These are phyloP conservation scores for Drosophila maculinotata DNA, from an alignment of 2,888 invertebrate genomes.

Conservation along the genomic window DNA sequence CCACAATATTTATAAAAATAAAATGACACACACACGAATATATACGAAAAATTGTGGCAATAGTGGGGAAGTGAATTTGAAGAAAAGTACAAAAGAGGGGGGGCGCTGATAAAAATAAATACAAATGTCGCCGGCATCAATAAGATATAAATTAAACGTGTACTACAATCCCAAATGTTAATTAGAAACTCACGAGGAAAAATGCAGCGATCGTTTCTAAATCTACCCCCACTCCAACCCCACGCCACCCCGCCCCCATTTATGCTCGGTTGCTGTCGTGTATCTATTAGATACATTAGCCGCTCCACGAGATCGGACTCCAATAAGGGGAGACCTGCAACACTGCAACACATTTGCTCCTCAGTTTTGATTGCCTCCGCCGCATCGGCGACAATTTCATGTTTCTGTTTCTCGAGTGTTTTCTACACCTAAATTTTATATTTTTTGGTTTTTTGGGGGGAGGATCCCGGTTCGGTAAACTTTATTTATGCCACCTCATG, in stretches of 20 bases:
- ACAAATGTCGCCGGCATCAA: slow-evolving; percentile 81
- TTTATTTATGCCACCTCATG: slow-evolving; percentile 73
- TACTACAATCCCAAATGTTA: slow-evolving; percentile 78
- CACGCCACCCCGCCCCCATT: neutral
- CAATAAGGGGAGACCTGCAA: neutral
- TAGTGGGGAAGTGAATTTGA: slow-evolving; percentile 57
- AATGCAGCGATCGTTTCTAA: neutral
- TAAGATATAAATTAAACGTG: slow-evolving; percentile 81
- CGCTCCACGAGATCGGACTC: slow-evolving; percentile 53
- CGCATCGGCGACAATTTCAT: too few species aligned
- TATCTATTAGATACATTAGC: slow-evolving; percentile 81
- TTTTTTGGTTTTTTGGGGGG: slow-evolving; percentile 13
- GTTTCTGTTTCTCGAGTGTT: slow-evolving; percentile 40
- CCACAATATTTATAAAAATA: slow-evolving; percentile 78
- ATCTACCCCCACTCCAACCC: slow-evolving; percentile 1
- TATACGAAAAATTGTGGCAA: slow-evolving; percentile 8
- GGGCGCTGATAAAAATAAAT: slow-evolving; percentile 72
- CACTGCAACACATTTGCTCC: neutral
- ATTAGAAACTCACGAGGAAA: slow-evolving; percentile 76
- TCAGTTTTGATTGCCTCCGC: too few species aligned
- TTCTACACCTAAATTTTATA: slow-evolving; percentile 66
- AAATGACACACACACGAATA: slow-evolving; percentile 50
- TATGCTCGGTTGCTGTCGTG: slow-evolving; percentile 75
- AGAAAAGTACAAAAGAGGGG: slow-evolving; percentile 41
- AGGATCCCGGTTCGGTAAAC: slow-evolving; percentile 43